Conservation (phyloP, 2,113 vertebrate genomes). For the Archilochus colubris region DNA sequence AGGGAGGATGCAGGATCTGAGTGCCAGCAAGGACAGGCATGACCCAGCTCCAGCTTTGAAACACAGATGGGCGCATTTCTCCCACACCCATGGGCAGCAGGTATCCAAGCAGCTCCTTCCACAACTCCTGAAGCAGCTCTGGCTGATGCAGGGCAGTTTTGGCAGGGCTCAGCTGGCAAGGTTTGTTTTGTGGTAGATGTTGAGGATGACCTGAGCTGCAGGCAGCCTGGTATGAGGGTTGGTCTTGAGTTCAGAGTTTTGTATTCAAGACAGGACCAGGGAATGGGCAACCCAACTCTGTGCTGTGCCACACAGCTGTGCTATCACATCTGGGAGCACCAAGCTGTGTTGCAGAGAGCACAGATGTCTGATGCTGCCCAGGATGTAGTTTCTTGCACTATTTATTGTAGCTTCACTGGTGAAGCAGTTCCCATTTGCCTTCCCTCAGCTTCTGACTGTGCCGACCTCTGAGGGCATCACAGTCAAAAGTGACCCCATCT, state of each 20-base stretch:
- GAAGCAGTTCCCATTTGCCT: not conserved
- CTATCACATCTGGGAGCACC: not conserved
- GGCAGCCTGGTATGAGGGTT: not conserved
- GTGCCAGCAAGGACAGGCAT: not conserved
- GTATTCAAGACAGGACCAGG: not conserved
- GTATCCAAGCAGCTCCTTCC: accelerated
- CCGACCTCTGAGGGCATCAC: not conserved
- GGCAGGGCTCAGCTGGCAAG: not conserved
- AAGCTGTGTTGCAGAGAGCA: accelerated
- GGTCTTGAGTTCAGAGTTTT: not conserved
- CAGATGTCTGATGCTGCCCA: accelerated
- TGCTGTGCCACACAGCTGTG: not conserved
- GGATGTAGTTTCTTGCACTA: not conserved
- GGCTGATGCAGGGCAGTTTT: not conserved
- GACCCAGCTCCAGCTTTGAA: not conserved
- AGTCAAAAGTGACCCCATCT: not conserved
- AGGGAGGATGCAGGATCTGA: not conserved
- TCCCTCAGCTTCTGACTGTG: not conserved
- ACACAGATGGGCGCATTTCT: not conserved
- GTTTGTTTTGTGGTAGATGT: not conserved
- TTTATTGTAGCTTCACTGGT: not conserved
- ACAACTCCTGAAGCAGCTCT: accelerated
- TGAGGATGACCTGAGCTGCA: not conserved
- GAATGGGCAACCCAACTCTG: not conserved
- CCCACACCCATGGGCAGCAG: accelerated